phyloP scores from a whole-genome alignment of 1,140 invertebrate species.

The Drosophila simulans region DNA sequence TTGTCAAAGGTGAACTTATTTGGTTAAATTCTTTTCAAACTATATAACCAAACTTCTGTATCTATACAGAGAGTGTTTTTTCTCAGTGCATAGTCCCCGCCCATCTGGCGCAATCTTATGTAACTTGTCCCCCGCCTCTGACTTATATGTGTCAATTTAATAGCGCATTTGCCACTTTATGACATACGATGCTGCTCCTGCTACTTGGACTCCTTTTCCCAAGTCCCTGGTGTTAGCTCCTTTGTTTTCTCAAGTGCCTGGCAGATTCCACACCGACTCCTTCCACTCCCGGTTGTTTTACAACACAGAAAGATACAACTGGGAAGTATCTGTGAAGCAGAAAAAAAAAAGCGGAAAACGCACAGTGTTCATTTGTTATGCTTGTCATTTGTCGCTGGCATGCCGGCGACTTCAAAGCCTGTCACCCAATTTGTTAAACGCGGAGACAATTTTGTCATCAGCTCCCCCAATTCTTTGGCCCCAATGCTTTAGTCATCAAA shows the following conservation, averaged over 20 bases:
- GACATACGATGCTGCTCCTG: slow-evolving; percentile 54
- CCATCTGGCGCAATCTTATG: slow-evolving; percentile 59
- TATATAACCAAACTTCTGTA: too few species aligned
- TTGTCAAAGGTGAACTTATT: too few species aligned
- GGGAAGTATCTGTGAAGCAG: slow-evolving; percentile 24
- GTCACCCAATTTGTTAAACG: slow-evolving; percentile 82
- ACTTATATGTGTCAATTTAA: slow-evolving; percentile 74
- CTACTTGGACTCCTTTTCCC: slow-evolving; percentile 1
- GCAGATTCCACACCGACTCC: slow-evolving; percentile 38
- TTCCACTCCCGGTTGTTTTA: slow-evolving; percentile 32
- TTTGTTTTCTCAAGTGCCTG: slow-evolving; percentile 78
- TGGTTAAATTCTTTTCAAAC: too few species aligned
- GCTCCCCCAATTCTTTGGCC: slow-evolving; percentile 13
- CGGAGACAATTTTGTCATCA: slow-evolving; percentile 65
- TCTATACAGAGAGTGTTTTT: neutral
- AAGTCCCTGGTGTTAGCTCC: slow-evolving; percentile 21
- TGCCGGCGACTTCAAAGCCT: slow-evolving; percentile 77
- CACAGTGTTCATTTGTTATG: slow-evolving; percentile 82
- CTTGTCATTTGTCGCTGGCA: slow-evolving; percentile 77
- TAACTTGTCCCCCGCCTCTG: slow-evolving; percentile 42
- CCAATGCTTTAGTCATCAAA: slow-evolving; percentile 13
- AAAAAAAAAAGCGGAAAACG: slow-evolving; percentile 52
- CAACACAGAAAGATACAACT: slow-evolving; percentile 16
- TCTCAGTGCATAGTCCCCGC: slow-evolving; percentile 44
- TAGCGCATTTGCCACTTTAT: slow-evolving; percentile 72